phyloP scores from a whole-genome alignment of 2,888 invertebrate genomes.

The Blera fallax region DNA sequence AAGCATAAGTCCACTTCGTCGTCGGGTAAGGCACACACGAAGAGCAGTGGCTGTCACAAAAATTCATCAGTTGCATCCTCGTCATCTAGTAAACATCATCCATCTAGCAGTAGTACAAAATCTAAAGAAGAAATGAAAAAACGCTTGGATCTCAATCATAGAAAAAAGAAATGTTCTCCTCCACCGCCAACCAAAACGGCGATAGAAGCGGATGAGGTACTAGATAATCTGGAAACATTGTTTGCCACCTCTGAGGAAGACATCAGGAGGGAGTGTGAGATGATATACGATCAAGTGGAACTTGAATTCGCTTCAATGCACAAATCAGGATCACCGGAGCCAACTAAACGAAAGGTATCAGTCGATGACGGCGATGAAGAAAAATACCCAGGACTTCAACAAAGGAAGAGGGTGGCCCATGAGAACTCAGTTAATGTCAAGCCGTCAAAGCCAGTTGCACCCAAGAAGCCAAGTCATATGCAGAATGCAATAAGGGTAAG shows the following conservation, averaged over 20 bases:
- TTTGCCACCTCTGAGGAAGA: slow-evolving; percentile 84
- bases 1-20: slow-evolving; percentile 67
- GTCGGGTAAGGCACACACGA: slow-evolving; percentile 49
- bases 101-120: slow-evolving; percentile 31
- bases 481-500: slow-evolving; percentile 84
- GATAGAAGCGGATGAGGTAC: slow-evolving; percentile 78
- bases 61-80: slow-evolving; percentile 60
- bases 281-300: slow-evolving; percentile 92
- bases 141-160: not conserved
- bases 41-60: slow-evolving; percentile 56
- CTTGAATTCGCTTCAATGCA: slow-evolving; percentile 77
- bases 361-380: slow-evolving; percentile 72
- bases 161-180: slow-evolving; percentile 38
- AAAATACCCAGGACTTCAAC: slow-evolving; percentile 75
- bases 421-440: slow-evolving; percentile 83
- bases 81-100: slow-evolving; percentile 11
- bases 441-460: slow-evolving; percentile 80
- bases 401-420: slow-evolving; percentile 89
- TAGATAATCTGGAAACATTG: slow-evolving; percentile 79
- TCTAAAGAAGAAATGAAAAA: slow-evolving; percentile 3
- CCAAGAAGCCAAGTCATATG: slow-evolving; percentile 83
- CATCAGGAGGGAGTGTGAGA: slow-evolving; percentile 91
- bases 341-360: slow-evolving; percentile 76
- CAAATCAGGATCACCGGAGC: slow-evolving; percentile 20
- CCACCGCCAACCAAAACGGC: not conserved